phyloP scores from a whole-genome alignment of 2,797 vertebrate species.

The Alectoris magna region DNA sequence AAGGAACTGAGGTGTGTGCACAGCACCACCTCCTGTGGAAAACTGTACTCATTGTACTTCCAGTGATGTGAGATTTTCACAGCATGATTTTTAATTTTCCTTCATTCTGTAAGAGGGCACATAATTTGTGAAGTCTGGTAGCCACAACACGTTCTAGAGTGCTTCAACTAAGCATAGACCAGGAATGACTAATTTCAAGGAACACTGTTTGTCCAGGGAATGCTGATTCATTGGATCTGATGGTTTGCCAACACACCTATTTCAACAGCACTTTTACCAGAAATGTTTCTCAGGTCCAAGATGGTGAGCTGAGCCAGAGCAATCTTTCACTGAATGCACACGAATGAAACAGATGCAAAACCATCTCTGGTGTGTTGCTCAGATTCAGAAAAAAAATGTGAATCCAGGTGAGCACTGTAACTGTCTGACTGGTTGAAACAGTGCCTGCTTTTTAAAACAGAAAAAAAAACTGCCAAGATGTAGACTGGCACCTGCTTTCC shows the following conservation, averaged over 20 bases:
- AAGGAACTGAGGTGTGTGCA: background rate
- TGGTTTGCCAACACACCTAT: background rate
- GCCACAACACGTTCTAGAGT: background rate
- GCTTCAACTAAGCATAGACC: background rate
- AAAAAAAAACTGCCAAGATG: background rate
- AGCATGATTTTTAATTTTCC: background rate
- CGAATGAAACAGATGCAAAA: background rate
- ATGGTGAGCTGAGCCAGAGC: background rate
- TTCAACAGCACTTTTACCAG: constrained; percentile 8
- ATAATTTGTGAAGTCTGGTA: background rate
- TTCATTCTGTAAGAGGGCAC: background rate
- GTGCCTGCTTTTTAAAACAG: background rate
- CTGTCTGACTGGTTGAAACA: background rate
- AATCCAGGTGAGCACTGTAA: background rate
- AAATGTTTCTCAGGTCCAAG: constrained; percentile 32
- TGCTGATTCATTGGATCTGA: background rate
- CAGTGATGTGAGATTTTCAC: background rate
- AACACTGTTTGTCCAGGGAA: constrained; percentile 12
- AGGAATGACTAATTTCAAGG: background rate
- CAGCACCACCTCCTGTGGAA: constrained; percentile 63
- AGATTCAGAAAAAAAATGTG: background rate
- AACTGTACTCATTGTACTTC: constrained; percentile 26
- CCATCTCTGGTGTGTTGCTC: background rate
- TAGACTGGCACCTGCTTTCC: background rate
- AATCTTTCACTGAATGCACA: background rate